Conservation (phyloP, 2,113 vertebrate genomes). For the Ammospiza caudacuta region DNA sequence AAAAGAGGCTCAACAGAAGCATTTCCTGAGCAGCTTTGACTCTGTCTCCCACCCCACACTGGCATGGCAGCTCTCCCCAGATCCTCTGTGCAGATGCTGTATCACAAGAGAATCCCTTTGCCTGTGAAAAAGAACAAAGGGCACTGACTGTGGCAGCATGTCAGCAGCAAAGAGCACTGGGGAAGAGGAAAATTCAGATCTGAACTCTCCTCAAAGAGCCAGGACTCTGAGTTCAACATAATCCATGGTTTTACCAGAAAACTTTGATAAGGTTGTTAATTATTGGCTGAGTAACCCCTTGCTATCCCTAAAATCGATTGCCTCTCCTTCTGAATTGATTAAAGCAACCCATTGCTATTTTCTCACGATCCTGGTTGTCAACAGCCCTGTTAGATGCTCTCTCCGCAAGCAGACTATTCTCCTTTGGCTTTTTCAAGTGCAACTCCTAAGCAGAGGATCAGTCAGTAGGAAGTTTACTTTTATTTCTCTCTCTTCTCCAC, state of each 20-base stretch:
- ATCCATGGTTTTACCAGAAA: constrained; percentile 57
- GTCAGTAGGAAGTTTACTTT: neutral
- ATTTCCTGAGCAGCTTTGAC: neutral
- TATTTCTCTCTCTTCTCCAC: neutral
- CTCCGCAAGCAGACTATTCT: neutral
- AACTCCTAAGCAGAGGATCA: neutral
- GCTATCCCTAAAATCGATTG: constrained; percentile 79
- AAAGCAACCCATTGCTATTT: constrained; percentile 68
- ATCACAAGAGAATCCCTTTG: neutral
- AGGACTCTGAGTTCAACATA: neutral
- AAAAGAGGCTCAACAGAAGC: neutral
- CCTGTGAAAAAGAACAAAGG: constrained; percentile 9
- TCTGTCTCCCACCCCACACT: neutral
- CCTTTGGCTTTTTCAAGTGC: constrained; percentile 18
- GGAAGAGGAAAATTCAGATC: neutral
- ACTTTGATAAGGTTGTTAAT: constrained; percentile 78
- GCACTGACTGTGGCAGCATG: neutral
- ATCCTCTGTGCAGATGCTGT: rapidly evolving
- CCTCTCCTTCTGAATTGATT: constrained; percentile 66
- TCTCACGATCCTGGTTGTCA: constrained; percentile 80
- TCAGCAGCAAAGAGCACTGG: neutral
- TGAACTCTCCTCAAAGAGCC: constrained; percentile 27
- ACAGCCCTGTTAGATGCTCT: constrained; percentile 36
- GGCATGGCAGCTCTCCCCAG: neutral
- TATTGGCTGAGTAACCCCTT: constrained; percentile 71